Base-by-base conservation (phyloP, 2,888 invertebrate genomes). In the Acanthosepion esculentum region DNA sequence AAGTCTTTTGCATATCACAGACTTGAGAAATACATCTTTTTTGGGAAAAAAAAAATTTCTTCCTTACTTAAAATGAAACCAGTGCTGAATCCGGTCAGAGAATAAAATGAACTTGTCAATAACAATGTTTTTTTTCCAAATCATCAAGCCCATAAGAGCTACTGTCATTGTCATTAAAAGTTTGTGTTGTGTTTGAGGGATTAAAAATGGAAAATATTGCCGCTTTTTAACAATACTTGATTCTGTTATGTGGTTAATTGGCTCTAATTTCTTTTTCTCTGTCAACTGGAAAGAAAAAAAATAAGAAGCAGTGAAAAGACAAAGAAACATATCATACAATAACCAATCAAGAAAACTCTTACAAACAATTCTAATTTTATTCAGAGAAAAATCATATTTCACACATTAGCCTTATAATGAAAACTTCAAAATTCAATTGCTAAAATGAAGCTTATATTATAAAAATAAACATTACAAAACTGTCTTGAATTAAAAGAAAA, bases 191-290 rank as follows among this genome's bases (percentile, higher is more conserved):
- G 78, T 78, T 78, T 78, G 78, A 12, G n/a, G 15, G 12, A 78
- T 78, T n/a, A n/a, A n/a, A 7, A 12, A 78, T n/a, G n/a, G 78
- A 33, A 33, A n/a, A 78, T 15, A 15, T 78, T 15, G n/a, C 0
- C 18, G 12, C n/a, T n/a, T 78, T 78, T 8, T 23, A 33, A 78
- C 23, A n/a, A 41, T 41, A 41, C n/a, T 78, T n/a, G 78, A 33
- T 78, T 78, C 78, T 15, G 78, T 33, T 78, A 78, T 78, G 78
- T n/a, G 78, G n/a, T 33, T 53, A 93, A 93, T 53, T 48, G 93
- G 93, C 53, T 93, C 50, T 93, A 93, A 53, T 15, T 93, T 50
- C 33, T 93, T 93, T n/a, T 8, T 53, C 29, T 48, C 93, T 50
- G 53, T 18, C 10, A 93, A 53, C 93, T 93, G 48, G 18, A 93